Base-by-base conservation (phyloP, 1,140 invertebrate species). In the Scylla paramamosain region DNA sequence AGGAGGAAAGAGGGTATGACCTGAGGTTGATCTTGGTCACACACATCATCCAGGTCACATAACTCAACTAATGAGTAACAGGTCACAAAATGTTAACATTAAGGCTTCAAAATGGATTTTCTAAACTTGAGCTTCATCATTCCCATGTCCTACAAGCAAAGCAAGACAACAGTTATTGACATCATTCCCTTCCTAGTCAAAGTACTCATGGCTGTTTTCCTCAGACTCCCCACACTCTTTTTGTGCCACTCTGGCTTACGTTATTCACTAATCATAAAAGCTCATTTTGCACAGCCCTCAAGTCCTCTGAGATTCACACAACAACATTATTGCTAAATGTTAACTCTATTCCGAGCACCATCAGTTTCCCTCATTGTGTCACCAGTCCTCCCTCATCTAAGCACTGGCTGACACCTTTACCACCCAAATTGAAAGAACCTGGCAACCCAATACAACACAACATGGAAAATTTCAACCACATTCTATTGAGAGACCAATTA, bases 401-500 rank as follows among this genome's bases (percentile, higher is more conserved):
- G n/a, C 67, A 77, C 67, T n/a, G 67, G 67, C 6, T 77, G 67
- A 77, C 25, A 25, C 4, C 20, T 25, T 77, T 77, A 25, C 25
- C 67, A 25, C 20, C n/a, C 67, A 77, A 25, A 12, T n/a, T 77
- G 67, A 77, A 77, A 77, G 52, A n/a, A 77, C 20, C 67, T 77
- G 67, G n/a, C 67, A 77, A 90, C 10, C 88, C 88, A 90, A 46
- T 48, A 48, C 48, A 90, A 48, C 88, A 48, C 88, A 48, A 46
- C 45, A 28, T 46, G 16, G 6, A 12, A 48, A 52, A 28, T 16
- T 90, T 90, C 10, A 12, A 28, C 20, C 25, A 52, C 32, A 16
- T 90, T 90, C 88, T 32, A 25, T 25, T n/a, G 14, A 16, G 14
- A 31, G 12, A 29, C 39, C 88, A 28, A 14, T 46, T 28, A 45